phyloP scores from a whole-genome alignment of 2,113 vertebrate genomes.

The Ellobius talpinus region DNA sequence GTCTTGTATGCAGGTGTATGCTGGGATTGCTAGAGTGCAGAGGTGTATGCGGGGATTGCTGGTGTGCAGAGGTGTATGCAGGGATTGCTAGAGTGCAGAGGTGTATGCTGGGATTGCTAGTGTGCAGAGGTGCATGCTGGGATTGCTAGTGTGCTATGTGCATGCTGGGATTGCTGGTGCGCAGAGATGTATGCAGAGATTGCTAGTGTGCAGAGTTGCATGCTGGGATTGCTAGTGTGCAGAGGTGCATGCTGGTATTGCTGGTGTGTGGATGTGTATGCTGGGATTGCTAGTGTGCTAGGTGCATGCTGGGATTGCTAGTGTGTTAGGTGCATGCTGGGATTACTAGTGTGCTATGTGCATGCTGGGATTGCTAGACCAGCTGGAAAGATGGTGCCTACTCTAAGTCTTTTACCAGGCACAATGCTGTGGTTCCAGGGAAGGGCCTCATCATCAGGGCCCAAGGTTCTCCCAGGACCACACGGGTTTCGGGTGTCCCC shows the following conservation, averaged over 20 bases:
- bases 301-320: neutral
- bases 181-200: neutral
- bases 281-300: no score
- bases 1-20: neutral
- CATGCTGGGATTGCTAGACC: neutral
- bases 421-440: neutral
- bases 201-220: no score
- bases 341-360: neutral
- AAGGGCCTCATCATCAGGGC: neutral
- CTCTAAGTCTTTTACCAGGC: neutral
- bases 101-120: no score
- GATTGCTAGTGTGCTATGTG: no score
- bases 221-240: no score
- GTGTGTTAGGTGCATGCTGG: neutral
- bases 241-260: no score
- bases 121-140: neutral
- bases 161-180: neutral
- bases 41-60: no score
- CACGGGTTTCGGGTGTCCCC: neutral
- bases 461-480: neutral
- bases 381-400: neutral
- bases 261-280: no score
- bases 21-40: no score
- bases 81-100: no score
- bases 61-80: neutral